A percentile compares a stretch with the other conserved stretches of the same genome.
Conservation (phyloP, 1,140 invertebrate genomes). For the Drosophila arawakana region DNA sequence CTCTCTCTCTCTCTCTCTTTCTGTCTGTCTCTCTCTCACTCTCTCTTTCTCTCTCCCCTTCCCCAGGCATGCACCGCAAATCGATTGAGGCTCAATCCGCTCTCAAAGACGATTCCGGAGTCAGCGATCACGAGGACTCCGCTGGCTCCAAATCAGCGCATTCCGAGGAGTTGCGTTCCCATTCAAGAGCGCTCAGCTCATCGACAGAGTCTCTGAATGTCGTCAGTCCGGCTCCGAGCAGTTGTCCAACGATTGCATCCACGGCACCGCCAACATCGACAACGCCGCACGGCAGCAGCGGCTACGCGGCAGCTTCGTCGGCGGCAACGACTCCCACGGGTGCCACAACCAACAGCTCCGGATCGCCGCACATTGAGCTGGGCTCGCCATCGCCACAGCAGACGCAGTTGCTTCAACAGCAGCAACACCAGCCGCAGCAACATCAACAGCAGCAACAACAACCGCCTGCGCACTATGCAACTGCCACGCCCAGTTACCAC, state of each 20-base stretch:
- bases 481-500: conserved; percentile 71
- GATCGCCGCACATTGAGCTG: conserved; percentile 76
- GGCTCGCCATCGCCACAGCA: conserved; percentile 69
- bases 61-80: conserved; percentile 98
- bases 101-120: conserved; percentile 91
- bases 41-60: not conserved
- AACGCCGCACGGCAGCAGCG: conserved; percentile 62
- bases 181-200: conserved; percentile 61
- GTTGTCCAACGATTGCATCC: conserved; percentile 58
- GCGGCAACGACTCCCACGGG: conserved; percentile 66
- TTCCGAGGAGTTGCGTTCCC: conserved; percentile 65
- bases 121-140: conserved; percentile 79
- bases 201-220: conserved; percentile 80
- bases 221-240: conserved; percentile 76
- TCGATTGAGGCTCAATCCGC: conserved; percentile 98
- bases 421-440: conserved; percentile 24
- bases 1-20: not conserved
- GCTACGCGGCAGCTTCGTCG: conserved; percentile 57
- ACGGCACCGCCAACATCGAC: conserved; percentile 58
- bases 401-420: conserved; percentile 29
- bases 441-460: conserved; percentile 19
- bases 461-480: conserved; percentile 32
- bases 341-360: conserved; percentile 68
- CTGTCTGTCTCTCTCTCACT: not conserved
- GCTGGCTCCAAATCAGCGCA: conserved; percentile 73